These are phyloP conservation scores for Labeo calbasu DNA, from an alignment of 2,797 vertebrate genomes.

Conservation along the genomic window DNA sequence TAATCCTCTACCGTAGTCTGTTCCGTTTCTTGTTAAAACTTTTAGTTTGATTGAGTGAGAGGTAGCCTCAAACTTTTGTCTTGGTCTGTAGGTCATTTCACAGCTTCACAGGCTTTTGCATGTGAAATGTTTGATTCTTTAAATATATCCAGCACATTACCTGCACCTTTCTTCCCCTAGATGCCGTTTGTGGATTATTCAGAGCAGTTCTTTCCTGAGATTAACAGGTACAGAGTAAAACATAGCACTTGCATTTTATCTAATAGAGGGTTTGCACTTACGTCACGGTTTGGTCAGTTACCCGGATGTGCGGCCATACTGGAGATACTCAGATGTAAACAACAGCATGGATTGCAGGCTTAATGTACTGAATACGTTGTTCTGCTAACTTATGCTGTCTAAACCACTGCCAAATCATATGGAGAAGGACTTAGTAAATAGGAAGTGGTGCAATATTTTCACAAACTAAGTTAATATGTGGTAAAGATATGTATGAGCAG, in stretches of 20 bases:
- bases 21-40: background rate
- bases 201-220: background rate
- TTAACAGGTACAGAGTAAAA: background rate
- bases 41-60: background rate
- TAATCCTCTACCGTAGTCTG: too few relatives aligned
- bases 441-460: too few relatives aligned
- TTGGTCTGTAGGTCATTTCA: background rate
- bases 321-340: too few relatives aligned
- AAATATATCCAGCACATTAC: background rate
- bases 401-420: too few relatives aligned
- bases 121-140: background rate
- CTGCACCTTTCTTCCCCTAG: background rate
- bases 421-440: too few relatives aligned
- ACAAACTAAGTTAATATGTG: too few relatives aligned
- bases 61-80: background rate
- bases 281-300: too few relatives aligned
- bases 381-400: too few relatives aligned
- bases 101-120: background rate
- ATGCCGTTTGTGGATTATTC: background rate
- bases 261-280: background rate
- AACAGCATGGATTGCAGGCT: too few relatives aligned
- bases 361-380: too few relatives aligned
- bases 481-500: too few relatives aligned
- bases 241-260: background rate
- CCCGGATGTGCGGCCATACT: too few relatives aligned